phyloP scores from a whole-genome alignment of 2,113 vertebrate genomes.

The Falco punctatus region DNA sequence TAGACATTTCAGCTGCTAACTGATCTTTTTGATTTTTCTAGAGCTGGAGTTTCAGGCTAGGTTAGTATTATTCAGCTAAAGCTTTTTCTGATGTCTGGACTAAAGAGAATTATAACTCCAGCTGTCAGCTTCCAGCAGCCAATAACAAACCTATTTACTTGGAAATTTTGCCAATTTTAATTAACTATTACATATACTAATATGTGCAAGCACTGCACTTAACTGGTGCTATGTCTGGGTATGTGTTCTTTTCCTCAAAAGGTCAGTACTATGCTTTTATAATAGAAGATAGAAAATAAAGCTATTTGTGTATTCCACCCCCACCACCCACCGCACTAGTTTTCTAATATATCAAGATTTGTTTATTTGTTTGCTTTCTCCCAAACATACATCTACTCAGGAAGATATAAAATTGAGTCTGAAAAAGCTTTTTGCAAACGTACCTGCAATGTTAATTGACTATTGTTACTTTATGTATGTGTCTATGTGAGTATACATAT shows the following conservation, averaged over 20 bases:
- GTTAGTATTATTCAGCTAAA: conserved; percentile 13
- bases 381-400: not conserved
- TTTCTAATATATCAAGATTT: not conserved
- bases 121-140: conserved; percentile 20
- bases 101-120: conserved; percentile 47
- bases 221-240: not conserved
- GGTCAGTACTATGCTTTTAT: not conserved
- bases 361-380: not conserved
- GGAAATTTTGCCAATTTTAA: conserved; percentile 42
- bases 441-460: not conserved
- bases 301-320: not conserved
- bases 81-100: conserved; percentile 9
- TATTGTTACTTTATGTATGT: not conserved
- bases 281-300: not conserved
- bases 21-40: not conserved
- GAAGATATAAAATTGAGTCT: not conserved
- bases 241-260: not conserved
- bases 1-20: not conserved
- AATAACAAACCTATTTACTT: conserved; percentile 13
- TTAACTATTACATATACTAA: conserved; percentile 9
- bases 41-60: not conserved
- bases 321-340: not conserved
- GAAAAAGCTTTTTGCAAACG: conserved; percentile 4
- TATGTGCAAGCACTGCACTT: not conserved
- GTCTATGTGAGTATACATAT: not conserved